phyloP scores from a whole-genome alignment of 2,797 vertebrate species.

The Harpagifer antarcticus region DNA sequence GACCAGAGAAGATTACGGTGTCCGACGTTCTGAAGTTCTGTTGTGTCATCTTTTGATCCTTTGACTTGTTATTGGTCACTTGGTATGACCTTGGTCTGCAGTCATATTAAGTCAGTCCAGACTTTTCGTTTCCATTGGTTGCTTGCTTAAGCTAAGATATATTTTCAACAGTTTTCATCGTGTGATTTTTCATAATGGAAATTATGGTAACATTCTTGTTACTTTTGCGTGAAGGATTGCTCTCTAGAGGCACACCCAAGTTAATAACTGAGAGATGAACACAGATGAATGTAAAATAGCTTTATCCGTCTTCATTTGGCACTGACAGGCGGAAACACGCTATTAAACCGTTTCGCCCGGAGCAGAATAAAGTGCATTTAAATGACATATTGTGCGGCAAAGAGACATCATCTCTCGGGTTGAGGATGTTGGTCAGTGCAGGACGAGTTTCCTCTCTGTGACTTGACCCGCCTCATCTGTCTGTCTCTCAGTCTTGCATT shows the following conservation, averaged over 20 bases:
- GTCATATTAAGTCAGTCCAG: no score
- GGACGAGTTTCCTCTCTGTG: constrained; percentile 12
- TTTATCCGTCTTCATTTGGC: not conserved
- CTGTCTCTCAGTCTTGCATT: constrained; percentile 1
- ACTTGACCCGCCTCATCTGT: constrained; percentile 5
- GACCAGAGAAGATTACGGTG: no score
- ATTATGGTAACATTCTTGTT: not conserved
- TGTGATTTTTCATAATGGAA: not conserved
- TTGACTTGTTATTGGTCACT: no score
- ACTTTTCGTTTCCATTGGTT: no score
- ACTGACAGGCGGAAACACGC: not conserved
- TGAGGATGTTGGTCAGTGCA: constrained; percentile 4
- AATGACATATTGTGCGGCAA: not conserved
- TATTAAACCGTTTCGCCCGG: not conserved
- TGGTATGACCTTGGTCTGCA: no score
- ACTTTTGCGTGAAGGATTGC: not conserved
- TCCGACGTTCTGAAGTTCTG: no score
- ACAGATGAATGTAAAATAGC: not conserved
- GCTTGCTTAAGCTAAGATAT: not conserved
- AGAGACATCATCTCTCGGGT: not conserved
- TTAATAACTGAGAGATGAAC: not conserved
- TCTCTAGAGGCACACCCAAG: constrained; percentile 16
- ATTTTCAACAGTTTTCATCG: not conserved
- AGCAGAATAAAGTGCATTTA: not conserved
- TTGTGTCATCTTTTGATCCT: no score